A percentile compares a stretch with the other conserved stretches of the same genome.
phyloP scores from a whole-genome alignment of 2,888 invertebrate genomes.

The Campoletis raptor region DNA sequence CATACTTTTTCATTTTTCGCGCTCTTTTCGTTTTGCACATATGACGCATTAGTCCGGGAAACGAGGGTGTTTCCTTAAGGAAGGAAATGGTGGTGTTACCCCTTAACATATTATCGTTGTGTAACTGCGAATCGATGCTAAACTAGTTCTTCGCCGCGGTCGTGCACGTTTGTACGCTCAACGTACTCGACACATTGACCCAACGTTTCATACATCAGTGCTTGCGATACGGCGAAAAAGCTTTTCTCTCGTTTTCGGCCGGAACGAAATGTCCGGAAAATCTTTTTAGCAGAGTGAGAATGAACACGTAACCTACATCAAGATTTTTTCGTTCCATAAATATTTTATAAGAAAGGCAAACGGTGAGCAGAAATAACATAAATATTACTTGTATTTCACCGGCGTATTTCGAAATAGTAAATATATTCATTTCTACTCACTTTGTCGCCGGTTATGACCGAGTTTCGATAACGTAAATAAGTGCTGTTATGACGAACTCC shows the following conservation, averaged over 20 bases:
- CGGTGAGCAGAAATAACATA: background rate
- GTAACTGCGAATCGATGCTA: constrained; percentile 14
- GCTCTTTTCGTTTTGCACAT: too few species aligned
- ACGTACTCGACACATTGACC: constrained; percentile 71
- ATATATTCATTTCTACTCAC: background rate
- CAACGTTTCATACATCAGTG: constrained; percentile 74
- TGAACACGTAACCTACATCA: constrained; percentile 28
- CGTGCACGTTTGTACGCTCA: constrained; percentile 68
- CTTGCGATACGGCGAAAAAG: constrained; percentile 63
- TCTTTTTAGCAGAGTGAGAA: constrained; percentile 25
- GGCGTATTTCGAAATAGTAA: background rate
- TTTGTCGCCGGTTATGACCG: constrained; percentile 3
- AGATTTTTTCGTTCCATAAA: constrained; percentile 10
- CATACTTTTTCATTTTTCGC: background rate
- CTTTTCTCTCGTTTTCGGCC: background rate
- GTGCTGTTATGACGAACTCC: background rate
- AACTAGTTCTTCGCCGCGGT: constrained; percentile 20
- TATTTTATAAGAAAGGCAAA: constrained; percentile 7
- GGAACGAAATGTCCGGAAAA: constrained; percentile 2
- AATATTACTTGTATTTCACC: background rate
- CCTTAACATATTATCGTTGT: too few species aligned
- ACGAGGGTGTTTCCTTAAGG: too few species aligned
- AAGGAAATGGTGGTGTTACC: too few species aligned
- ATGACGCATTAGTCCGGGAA: too few species aligned
- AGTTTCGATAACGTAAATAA: constrained; percentile 39